These are phyloP conservation scores for Brachyopa scutellaris DNA, from an alignment of 2,888 invertebrate genomes.

Conservation along the genomic window DNA sequence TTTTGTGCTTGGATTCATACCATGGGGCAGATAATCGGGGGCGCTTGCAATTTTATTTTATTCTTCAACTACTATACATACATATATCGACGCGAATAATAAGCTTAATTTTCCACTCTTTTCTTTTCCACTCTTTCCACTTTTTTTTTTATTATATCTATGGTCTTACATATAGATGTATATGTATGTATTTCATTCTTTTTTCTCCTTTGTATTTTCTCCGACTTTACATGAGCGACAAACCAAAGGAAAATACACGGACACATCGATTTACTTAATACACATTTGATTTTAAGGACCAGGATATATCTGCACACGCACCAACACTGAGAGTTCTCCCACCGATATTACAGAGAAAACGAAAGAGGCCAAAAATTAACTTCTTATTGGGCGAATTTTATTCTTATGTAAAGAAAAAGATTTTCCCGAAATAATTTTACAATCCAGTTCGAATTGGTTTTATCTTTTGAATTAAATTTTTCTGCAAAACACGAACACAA, in stretches of 20 bases:
- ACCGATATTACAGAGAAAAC: conserved; percentile 45
- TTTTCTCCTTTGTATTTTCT: conserved; percentile 40
- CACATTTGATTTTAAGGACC: conserved; percentile 67
- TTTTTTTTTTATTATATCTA: conserved; percentile 2
- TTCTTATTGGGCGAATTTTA: conserved; percentile 32
- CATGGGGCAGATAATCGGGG: conserved; percentile 41
- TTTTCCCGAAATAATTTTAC: neutral
- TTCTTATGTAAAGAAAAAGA: neutral
- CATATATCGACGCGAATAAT: conserved; percentile 48
- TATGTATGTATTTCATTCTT: conserved; percentile 11
- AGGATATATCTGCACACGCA: conserved; percentile 49
- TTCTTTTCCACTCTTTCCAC: conserved; percentile 19
- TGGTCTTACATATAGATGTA: too few species aligned
- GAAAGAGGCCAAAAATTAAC: conserved; percentile 40
- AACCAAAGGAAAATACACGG: conserved; percentile 65
- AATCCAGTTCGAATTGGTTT: conserved; percentile 13
- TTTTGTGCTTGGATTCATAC: conserved; percentile 40
- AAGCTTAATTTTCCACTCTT: conserved; percentile 62
- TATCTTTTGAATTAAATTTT: neutral
- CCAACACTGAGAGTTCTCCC: conserved; percentile 41
- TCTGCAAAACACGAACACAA: conserved; percentile 26
- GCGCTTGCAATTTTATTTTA: conserved; percentile 52
- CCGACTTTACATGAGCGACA: conserved; percentile 43
- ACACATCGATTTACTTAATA: conserved; percentile 70
- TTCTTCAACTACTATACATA: conserved; percentile 40